Base-by-base conservation (phyloP, 2,113 vertebrate genomes). In the Blennius ocellaris region DNA sequence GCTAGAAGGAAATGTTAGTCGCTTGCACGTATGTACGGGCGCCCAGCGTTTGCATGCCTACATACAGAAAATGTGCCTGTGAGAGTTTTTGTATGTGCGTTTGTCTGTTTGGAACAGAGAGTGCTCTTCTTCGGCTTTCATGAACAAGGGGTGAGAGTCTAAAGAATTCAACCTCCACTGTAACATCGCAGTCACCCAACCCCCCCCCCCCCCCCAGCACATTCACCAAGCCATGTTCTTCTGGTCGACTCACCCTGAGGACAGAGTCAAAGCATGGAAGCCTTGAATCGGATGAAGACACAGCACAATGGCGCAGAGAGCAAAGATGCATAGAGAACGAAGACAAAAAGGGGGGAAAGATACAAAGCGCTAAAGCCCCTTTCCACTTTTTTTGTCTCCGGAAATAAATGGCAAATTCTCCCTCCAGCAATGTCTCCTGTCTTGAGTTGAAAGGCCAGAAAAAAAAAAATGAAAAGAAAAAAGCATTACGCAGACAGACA, bases 381-480 rank as follows among this genome's bases (percentile, higher is more conserved):
- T 85, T 85, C 69, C 58, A 65, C 59, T 71, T 75, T 86, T 86
- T 89, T 83, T 83, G 74, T 86, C 77, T 87, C 74, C 5, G 15
- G 41, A 87, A 86, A 86, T 88, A 90, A 93, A 92, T 92, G 89
- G 85, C 82, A 88, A 85, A 86, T 83, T 91, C 53, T 45, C 90
- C 91, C 91, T 78, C 47, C 55, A 93, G 92, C 89, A 77, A 83
- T 80, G 57, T 73, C 72, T 83, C 64, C 68, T 76, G 86, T 87
- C 69, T 82, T 62, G 52, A 69, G 83, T 75, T 85, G 86, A 88
- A 89, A 89, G 88, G 86, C 80, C 84, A 85, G 60, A 36, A 83
- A 30, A 30, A 30, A 30, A 30, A 30, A 30, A 4, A n/a, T n/a
- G n/a, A n/a, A 30, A 30, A 30, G 4, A 30, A 30, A 72, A 82